Evolutionary conservation across 2,797 vertebrate species (phyloP).

Genomic region (Pristis pectinata): DNA sequence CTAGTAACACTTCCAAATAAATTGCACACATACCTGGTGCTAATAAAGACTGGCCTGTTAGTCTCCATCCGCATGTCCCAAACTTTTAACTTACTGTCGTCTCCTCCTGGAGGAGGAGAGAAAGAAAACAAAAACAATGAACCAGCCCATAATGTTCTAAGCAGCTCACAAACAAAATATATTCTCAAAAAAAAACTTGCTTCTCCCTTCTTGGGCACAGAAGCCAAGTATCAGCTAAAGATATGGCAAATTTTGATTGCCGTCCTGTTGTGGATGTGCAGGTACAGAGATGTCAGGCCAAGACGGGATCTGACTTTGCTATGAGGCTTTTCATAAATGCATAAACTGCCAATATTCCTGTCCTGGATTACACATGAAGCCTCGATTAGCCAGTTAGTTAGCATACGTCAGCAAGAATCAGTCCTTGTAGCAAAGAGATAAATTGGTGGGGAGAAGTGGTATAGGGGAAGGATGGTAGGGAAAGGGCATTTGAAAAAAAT

Average conservation of each 20-base stretch:
- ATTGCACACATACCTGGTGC: slow-evolving; percentile 59
- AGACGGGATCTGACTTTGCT: background rate
- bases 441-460: background rate
- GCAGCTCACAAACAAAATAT: background rate
- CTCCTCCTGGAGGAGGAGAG: slow-evolving; percentile 67
- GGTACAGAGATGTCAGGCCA: background rate
- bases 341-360: background rate
- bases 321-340: background rate
- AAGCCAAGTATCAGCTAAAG: background rate
- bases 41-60: slow-evolving; percentile 65
- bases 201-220: background rate
- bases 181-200: background rate
- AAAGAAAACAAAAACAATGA: background rate
- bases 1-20: background rate
- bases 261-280: background rate
- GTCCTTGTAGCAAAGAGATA: background rate
- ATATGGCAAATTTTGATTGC: too few species aligned
- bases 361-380: background rate
- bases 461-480: background rate
- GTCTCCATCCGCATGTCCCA: slow-evolving; percentile 77
- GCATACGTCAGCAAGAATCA: background rate
- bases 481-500: background rate
- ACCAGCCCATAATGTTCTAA: too few species aligned
- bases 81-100: slow-evolving; percentile 81
- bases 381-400: background rate